Base-by-base conservation (phyloP, 1,140 invertebrate genomes). In the Mesaphorura yosii region DNA sequence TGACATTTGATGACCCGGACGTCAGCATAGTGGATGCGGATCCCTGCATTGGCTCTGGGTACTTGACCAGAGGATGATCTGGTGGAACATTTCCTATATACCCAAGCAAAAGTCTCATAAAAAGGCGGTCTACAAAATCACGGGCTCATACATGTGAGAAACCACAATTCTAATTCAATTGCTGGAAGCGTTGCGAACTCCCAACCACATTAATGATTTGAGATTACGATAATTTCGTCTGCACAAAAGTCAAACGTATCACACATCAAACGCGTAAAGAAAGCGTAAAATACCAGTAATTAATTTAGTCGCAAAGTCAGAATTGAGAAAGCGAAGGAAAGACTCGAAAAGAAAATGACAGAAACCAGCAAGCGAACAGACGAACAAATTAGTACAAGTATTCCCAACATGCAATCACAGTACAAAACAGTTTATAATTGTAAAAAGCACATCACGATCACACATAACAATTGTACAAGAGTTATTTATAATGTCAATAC, bases 1-100 rank as follows among this genome's bases (percentile, higher is more conserved):
- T 39, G 22, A 59, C 49, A 10, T 54, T 54, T 25, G 31, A 44
- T 0, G 51, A 48, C n/a, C n/a, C n/a, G n/a, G n/a, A n/a, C n/a
- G n/a, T n/a, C n/a, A n/a, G n/a, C n/a, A n/a, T n/a, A 7, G 51
- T 29, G 19, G 40, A 42, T 17, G 37, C 27, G 12, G 49, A 2
- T 4, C 49, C 38, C 19, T 55, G n/a, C 26, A 54, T 58, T n/a
- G 57, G 49, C 17, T 63, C 61, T 1, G 54, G 51, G 28, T 59
- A 57, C 40, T 63, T 56, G 14, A 63, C 61, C 14, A 63, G 39
- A 6, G 61, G 61, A 45, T 63, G 61, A 26, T 63, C 55, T 41
- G 61, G 57, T 0, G 61, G 61, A 5, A 59, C 61, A 51, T 63
- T 63, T 17, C 60, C 59, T 58, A 50, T 7, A 27, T 45, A 27